These are phyloP conservation scores for Lindbergichthys nudifrons DNA, from an alignment of 2,797 vertebrate species.

Conservation along the genomic window DNA sequence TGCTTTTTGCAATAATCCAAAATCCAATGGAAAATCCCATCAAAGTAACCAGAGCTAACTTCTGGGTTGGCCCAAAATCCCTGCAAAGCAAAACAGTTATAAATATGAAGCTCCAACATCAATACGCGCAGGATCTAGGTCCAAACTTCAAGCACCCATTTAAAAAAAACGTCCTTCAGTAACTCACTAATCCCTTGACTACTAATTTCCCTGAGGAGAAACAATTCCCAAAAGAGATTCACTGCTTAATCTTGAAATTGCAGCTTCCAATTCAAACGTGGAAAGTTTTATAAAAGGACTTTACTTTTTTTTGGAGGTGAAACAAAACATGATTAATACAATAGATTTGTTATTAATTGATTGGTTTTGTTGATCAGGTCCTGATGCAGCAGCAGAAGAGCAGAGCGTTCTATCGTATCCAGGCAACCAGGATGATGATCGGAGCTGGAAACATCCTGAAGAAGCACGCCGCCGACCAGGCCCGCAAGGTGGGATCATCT, in stretches of 20 bases:
- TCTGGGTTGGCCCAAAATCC: no score
- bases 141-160: not conserved
- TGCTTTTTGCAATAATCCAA: no score
- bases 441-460: slow-evolving; percentile 91
- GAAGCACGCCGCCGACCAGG: slow-evolving; percentile 90
- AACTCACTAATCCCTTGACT: slow-evolving; percentile 20
- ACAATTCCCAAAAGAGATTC: slow-evolving; percentile 1
- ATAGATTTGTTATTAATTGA: slow-evolving; percentile 9
- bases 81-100: no score
- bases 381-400: slow-evolving; percentile 91
- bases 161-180: not conserved
- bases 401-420: slow-evolving; percentile 89
- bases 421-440: slow-evolving; percentile 92
- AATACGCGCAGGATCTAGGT: not conserved
- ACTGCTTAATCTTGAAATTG: not conserved
- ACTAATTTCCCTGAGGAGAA: not conserved
- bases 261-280: not conserved
- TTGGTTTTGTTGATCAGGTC: slow-evolving; percentile 65
- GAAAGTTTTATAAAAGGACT: not conserved
- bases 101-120: not conserved
- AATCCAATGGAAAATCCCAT: no score
- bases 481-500: slow-evolving; percentile 79
- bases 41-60: no score
- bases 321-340: not conserved
- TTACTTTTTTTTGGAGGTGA: not conserved